Base-by-base conservation (phyloP, 30 jellyfish, hydroid and myxozoan genomes). In the Morbakka virulenta region DNA sequence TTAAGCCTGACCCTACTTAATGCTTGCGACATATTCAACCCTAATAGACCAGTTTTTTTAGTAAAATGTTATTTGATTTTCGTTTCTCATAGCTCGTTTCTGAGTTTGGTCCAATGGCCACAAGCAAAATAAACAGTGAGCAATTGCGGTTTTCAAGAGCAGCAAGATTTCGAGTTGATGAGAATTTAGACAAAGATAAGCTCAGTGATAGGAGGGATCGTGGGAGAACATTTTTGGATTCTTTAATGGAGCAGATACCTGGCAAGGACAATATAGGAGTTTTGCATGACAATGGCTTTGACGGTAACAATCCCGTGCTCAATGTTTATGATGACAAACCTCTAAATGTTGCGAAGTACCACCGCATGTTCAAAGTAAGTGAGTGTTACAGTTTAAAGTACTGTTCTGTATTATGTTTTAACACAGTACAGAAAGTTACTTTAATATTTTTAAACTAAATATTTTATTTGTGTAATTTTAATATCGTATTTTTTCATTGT, bases 211-310 rank as follows among this genome's bases (percentile, higher is more conserved):
- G 52, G 4, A 47, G 64, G 9, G 86, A 69, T 50, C 81, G 85
- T 4, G 92, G 64, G 20, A 52, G 48, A 20, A 72, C 29, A 4
- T 52, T 51, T 31, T 82, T 89, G 26, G 98, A 91, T 68, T 78
- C 71, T n/a, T 50, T 84, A 28, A 91, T 91, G 98, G 98, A 85
- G 57, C 90, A 91, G 71, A 67, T 91, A 21, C 98, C 98, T 12
- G 98, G 98, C 30, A 84, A 84, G 61, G 87, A 84, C 81, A 91
- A 91, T 76, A 84, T 84, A 28, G 77, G 41, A 0, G 97, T 87
- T 2, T 64, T 88, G 33, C 36, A 52, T 20, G 95, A 69, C 30
- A 50, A 53, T 27, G 95, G 95, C 2, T 80, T 81, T 36, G 86
- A 81, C 53, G 82, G 84, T 52, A 92, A 81, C 24, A 95, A 76